Conservation (phyloP, 2,888 invertebrate genomes). For the Pegoplata infirma region DNA sequence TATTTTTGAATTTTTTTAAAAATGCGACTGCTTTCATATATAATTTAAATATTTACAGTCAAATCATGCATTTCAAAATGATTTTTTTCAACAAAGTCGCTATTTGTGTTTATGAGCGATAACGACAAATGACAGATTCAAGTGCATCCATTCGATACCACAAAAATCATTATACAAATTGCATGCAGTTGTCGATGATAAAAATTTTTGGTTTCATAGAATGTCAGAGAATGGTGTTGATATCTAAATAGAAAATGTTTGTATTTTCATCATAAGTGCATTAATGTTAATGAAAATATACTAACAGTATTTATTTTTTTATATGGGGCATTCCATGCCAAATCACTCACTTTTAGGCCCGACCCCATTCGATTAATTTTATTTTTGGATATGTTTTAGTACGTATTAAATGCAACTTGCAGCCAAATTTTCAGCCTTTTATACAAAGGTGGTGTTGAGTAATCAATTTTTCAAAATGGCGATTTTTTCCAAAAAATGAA, state of each 20-base stretch:
- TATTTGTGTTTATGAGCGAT: background rate
- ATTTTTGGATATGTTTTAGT: too few species aligned
- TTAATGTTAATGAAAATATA: background rate
- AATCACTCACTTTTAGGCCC: too few species aligned
- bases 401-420: too few species aligned
- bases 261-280: background rate
- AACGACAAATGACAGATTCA: constrained; percentile 47
- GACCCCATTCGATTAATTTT: too few species aligned
- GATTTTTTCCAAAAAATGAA: too few species aligned
- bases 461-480: too few species aligned
- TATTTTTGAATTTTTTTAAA: background rate
- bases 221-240: background rate
- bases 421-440: too few species aligned
- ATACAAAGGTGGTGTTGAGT: too few species aligned
- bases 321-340: too few species aligned
- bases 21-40: background rate
- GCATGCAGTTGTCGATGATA: background rate
- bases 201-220: background rate
- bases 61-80: background rate
- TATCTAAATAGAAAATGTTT: background rate
- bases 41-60: background rate
- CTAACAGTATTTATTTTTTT: too few species aligned
- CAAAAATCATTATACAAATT: constrained; percentile 16
- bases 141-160: constrained; percentile 23
- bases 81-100: background rate